These are phyloP conservation scores for Caracal caracal DNA, from an alignment of 2,113 vertebrate genomes.

Conservation along the genomic window DNA sequence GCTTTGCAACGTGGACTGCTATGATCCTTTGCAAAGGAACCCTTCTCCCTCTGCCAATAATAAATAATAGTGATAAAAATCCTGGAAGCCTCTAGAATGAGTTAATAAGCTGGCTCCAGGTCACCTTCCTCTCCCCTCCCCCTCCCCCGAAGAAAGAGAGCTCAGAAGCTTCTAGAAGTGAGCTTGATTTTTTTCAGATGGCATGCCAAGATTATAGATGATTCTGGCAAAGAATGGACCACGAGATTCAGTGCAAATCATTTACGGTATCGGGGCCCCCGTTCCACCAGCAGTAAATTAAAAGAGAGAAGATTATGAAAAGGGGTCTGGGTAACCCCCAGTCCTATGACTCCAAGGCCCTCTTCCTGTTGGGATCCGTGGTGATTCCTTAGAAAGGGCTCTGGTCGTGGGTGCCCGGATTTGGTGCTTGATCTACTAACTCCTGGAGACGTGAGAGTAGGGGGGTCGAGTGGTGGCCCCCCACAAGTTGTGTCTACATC, in stretches of 20 bases:
- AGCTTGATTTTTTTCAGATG: not conserved
- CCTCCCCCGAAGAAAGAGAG: not conserved
- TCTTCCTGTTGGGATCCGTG: not conserved
- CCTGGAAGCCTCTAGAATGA: not conserved
- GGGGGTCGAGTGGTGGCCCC: too few relatives aligned
- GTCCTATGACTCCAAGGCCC: not conserved
- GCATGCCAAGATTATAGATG: not conserved
- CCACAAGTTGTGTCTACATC: not conserved
- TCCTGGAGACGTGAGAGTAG: not conserved
- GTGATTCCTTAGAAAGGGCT: not conserved
- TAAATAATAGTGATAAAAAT: not conserved
- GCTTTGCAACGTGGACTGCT: not conserved
- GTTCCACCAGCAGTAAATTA: not conserved
- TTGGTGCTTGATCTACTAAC: not conserved
- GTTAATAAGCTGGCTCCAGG: not conserved
- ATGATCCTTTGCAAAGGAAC: not conserved
- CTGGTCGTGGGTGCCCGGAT: not conserved
- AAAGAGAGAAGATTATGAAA: not conserved
- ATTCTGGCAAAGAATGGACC: not conserved
- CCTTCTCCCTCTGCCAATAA: not conserved
- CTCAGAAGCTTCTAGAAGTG: not conserved
- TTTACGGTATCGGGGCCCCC: not conserved
- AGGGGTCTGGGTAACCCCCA: not conserved
- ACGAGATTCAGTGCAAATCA: not conserved
- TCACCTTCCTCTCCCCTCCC: not conserved